phyloP scores from a whole-genome alignment of 53 echinoderm and acorn worm species.

The Hippasteria phrygiana region DNA sequence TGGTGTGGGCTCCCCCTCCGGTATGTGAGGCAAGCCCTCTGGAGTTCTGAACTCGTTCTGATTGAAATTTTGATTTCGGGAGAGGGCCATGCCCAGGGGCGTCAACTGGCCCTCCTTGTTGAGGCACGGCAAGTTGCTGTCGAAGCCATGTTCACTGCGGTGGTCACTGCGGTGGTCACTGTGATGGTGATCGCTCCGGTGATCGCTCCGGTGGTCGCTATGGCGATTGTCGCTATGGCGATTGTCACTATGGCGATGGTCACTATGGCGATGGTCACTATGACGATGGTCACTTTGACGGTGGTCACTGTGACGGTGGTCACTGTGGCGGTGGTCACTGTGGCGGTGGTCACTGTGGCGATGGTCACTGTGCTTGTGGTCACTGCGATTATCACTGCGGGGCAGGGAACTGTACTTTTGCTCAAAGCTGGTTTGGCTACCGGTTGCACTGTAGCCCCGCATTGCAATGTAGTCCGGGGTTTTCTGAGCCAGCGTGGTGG shows the following conservation, averaged over 20 bases:
- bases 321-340: constrained; percentile 45
- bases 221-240: constrained; percentile 33
- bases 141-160: constrained; percentile 46
- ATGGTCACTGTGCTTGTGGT: constrained; percentile 40
- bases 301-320: constrained; percentile 10
- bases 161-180: constrained; percentile 42
- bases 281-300: constrained; percentile 55
- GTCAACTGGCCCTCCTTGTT: constrained; percentile 88
- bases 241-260: constrained; percentile 52
- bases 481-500: constrained; percentile 79
- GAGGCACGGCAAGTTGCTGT: constrained; percentile 79
- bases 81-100: constrained; percentile 78
- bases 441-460: constrained; percentile 65
- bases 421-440: constrained; percentile 74
- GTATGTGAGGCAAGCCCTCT: constrained; percentile 57
- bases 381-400: constrained; percentile 35
- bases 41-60: constrained; percentile 76
- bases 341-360: constrained; percentile 41
- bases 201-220: constrained; percentile 23
- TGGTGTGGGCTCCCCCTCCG: constrained; percentile 37
- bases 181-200: constrained; percentile 44
- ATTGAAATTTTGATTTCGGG: constrained; percentile 65
- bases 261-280: constrained; percentile 34
- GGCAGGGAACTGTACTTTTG: constrained; percentile 38
- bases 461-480: constrained; percentile 77